Conservation (phyloP, 1,140 invertebrate species). For the Hyles euphorbiae region DNA sequence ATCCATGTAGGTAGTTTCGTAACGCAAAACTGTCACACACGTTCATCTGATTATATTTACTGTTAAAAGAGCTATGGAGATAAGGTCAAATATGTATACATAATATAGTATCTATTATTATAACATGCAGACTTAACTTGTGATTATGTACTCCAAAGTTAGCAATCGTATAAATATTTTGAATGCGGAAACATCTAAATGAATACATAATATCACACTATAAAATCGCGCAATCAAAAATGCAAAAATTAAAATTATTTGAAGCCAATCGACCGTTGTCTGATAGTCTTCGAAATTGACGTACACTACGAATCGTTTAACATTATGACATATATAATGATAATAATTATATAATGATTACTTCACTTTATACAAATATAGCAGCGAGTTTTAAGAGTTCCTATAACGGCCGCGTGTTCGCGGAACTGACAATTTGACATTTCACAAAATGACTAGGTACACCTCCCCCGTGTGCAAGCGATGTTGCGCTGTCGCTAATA, state of each 20-base stretch:
- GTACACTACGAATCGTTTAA: slow-evolving; percentile 68
- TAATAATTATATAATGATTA: slow-evolving; percentile 74
- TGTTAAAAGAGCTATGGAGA: too few species aligned
- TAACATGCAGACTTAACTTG: too few species aligned
- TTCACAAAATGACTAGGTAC: slow-evolving; percentile 76
- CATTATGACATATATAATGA: slow-evolving; percentile 71
- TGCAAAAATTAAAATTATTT: too few species aligned
- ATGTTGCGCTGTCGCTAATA: slow-evolving; percentile 37
- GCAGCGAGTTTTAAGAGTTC: slow-evolving; percentile 78
- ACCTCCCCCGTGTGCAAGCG: slow-evolving; percentile 42
- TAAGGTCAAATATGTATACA: too few species aligned
- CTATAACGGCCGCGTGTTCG: slow-evolving; percentile 71
- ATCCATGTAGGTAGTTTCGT: slow-evolving; percentile 18
- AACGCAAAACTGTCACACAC: neutral
- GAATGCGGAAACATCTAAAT: too few species aligned
- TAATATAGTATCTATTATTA: too few species aligned
- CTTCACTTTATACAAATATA: slow-evolving; percentile 76
- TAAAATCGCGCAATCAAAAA: too few species aligned
- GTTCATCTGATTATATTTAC: too few species aligned
- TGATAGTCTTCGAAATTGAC: slow-evolving; percentile 73
- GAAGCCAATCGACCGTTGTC: slow-evolving; percentile 17
- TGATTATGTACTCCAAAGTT: too few species aligned
- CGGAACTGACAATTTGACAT: slow-evolving; percentile 71
- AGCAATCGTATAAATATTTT: too few species aligned
- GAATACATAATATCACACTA: too few species aligned